phyloP scores from a whole-genome alignment of 2,888 invertebrate genomes.

The Trichacis sp. region DNA sequence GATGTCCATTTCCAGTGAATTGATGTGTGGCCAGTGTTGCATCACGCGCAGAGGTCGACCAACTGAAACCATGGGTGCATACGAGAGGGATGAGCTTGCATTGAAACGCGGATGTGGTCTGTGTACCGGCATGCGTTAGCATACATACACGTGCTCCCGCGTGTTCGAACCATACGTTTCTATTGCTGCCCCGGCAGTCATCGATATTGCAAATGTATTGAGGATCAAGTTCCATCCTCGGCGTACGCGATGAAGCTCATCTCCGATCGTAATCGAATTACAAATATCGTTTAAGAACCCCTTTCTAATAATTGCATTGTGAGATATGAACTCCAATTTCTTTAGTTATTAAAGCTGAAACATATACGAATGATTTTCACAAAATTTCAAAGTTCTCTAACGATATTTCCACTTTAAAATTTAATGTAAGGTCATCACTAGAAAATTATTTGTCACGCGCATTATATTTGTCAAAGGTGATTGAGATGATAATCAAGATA shows the following conservation, averaged over 20 bases:
- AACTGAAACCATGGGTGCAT: slow-evolving; percentile 58
- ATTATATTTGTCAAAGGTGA: slow-evolving; percentile 22
- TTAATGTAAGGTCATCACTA: no score
- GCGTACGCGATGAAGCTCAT: not conserved
- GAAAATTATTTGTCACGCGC: not conserved
- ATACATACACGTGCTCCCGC: slow-evolving; percentile 8
- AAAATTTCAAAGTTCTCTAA: no score
- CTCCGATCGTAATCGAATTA: slow-evolving; percentile 4
- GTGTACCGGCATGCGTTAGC: slow-evolving; percentile 9
- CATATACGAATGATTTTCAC: no score
- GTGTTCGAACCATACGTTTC: slow-evolving; percentile 30
- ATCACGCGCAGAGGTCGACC: slow-evolving; percentile 67
- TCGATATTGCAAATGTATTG: slow-evolving; percentile 1
- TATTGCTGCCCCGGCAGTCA: slow-evolving; percentile 31
- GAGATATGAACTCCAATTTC: no score
- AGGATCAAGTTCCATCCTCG: not conserved
- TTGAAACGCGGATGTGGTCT: slow-evolving; percentile 48
- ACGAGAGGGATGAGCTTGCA: slow-evolving; percentile 60
- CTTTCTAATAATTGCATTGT: no score
- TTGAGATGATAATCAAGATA: slow-evolving; percentile 28
- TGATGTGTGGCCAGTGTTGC: slow-evolving; percentile 70
- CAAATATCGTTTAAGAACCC: no score
- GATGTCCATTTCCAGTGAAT: slow-evolving; percentile 70
- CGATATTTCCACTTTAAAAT: no score
- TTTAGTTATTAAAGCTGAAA: no score